Conservation (phyloP, 2,888 invertebrate species). For the Chesias legatella region DNA sequence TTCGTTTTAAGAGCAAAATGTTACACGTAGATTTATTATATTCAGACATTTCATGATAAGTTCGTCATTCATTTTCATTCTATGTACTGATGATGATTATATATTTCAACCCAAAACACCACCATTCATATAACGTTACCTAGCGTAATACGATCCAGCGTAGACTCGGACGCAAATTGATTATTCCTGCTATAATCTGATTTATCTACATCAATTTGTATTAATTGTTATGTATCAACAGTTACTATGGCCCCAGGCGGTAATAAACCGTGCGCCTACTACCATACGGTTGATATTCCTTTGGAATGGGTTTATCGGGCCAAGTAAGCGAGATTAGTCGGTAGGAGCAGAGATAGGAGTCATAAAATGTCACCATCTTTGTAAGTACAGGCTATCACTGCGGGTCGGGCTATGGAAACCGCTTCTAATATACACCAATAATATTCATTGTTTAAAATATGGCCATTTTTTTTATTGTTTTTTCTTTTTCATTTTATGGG, state of each 20-base stretch:
- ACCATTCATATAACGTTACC: constrained; percentile 9
- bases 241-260: constrained; percentile 26
- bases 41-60: no score
- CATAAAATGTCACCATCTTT: constrained; percentile 56
- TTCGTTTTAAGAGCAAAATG: no score
- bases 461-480: no score
- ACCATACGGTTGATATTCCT: constrained; percentile 27
- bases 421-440: no score
- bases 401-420: constrained; percentile 30
- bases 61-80: no score
- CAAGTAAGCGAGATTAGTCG: constrained; percentile 45
- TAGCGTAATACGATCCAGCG: constrained; percentile 16
- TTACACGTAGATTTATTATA: no score
- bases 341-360: constrained; percentile 46
- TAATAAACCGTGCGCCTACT: constrained; percentile 18
- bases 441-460: no score
- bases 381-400: constrained; percentile 49
- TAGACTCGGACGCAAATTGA: constrained; percentile 23
- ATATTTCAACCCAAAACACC: no score
- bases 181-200: constrained; percentile 24
- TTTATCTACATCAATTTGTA: constrained; percentile 34
- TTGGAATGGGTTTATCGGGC: constrained; percentile 23
- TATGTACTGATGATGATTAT: no score
- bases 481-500: no score
- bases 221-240: constrained; percentile 40